Base-by-base conservation (phyloP, 2,888 invertebrate genomes). In the Timema podura region DNA sequence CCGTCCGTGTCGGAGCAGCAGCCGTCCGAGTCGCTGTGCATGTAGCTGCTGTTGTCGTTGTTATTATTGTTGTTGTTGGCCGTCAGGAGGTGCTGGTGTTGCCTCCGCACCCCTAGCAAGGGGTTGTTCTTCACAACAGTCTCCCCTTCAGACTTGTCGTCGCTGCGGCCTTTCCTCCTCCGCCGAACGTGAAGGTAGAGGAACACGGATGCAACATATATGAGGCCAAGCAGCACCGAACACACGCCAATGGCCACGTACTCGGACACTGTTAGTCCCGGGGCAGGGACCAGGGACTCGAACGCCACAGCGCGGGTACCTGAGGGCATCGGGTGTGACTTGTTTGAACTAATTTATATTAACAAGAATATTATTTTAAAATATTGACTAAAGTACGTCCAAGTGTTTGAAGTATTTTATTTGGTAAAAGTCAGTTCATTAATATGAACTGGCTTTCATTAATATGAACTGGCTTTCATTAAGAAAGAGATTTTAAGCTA, bases 201-300 rank as follows among this genome's bases (percentile, higher is more conserved):
- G 72, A 93, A 90, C 44, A 94, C 91, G 6, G 93, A 93, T 0
- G 92, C 91, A 16, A 94, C 91, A 80, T 95, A 95, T 76, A 94
- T 91, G 48, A 94, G 84, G 0, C 93, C 93, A n/a, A 95, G 83
- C n/a, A 94, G 83, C 16, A 94, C 84, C 16, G 93, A 91, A 76
- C 92, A 92, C 65, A 93, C 86, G 48, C 91, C 94, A 71, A 95
- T 93, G 0, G 92, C 92, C 30, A 93, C 87, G 77, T 93, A 93
- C 81, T 94, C 93, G 10, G 89, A 86, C 13, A 89, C 84, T 45
- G 88, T 87, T 71, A 93, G 84, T 64, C 91, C 89, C 65, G 59
- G 46, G 9, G 59, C 46, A 5, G 46, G 65, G 11, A 45, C 61
- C 44, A 45, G 61, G 11, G 61, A 61, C 61, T 61, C 61, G 9